Evolutionary conservation across 2,113 vertebrate species (phyloP).

Genomic region (Chaenogobius annularis): DNA sequence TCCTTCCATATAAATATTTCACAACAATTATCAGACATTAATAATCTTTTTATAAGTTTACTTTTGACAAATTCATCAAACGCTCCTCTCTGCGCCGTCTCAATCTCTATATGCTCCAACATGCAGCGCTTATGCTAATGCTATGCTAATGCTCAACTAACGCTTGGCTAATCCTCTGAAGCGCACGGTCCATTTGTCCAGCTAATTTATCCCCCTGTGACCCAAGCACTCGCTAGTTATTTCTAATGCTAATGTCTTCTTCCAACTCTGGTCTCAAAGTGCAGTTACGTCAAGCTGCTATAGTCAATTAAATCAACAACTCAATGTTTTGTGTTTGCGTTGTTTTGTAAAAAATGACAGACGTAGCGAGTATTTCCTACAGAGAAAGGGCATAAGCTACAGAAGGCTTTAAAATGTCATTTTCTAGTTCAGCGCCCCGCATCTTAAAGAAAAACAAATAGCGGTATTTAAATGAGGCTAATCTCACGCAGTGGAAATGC

Average conservation of each 20-base stretch:
- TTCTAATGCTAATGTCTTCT: conserved; percentile 5
- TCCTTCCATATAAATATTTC: too few relatives aligned
- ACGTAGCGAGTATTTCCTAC: conserved; percentile 57
- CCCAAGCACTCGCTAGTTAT: background rate
- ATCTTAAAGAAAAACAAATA: conserved; percentile 72
- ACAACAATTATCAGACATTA: too few relatives aligned
- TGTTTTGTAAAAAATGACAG: conserved; percentile 27
- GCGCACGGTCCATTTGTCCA: background rate
- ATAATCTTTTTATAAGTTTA: background rate
- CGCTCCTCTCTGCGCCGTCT: background rate
- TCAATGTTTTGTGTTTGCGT: background rate
- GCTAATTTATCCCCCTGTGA: conserved; percentile 4
- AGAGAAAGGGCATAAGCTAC: conserved; percentile 71
- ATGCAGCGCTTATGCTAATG: conserved; percentile 1
- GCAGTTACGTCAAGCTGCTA: background rate
- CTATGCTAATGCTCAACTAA: background rate
- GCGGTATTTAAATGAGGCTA: conserved; percentile 67
- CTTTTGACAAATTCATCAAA: background rate
- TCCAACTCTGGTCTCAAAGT: background rate
- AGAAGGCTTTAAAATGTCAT: conserved; percentile 78
- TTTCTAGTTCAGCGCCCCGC: conserved; percentile 82
- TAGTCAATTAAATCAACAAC: background rate
- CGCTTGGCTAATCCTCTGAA: background rate
- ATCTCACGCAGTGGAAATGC: background rate
- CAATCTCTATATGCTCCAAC: background rate